Percentiles rank a stretch among this genome's conserved stretches.
phyloP scores from a whole-genome alignment of 2,113 vertebrate genomes.

The Acrocephalus kingi region DNA sequence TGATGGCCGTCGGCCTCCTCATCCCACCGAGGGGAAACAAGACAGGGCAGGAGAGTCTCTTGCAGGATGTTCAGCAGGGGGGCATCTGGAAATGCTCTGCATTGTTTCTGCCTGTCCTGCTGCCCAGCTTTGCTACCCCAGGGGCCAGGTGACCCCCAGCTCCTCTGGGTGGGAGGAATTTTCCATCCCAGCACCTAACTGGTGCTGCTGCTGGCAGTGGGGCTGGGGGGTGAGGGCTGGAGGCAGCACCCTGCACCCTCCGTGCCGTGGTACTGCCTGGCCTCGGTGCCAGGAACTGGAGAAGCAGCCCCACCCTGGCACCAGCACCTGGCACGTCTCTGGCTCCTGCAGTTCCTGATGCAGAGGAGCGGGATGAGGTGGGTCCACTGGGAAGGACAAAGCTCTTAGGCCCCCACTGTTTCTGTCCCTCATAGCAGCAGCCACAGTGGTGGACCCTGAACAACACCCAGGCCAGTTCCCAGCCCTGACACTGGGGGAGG shows the following conservation, averaged over 20 bases:
- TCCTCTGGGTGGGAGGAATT: background rate
- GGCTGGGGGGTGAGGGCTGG: background rate
- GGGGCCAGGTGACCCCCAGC: background rate
- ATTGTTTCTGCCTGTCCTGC: background rate
- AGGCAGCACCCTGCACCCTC: background rate
- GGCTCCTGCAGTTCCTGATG: background rate
- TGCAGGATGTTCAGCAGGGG: background rate
- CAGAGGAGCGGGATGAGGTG: background rate
- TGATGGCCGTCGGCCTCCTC: accelerated
- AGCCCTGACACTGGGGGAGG: background rate
- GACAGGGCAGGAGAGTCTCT: background rate
- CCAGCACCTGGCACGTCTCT: accelerated
- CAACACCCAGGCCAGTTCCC: background rate
- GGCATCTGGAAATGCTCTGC: background rate
- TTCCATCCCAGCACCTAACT: background rate
- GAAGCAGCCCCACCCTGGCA: background rate
- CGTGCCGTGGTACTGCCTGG: accelerated
- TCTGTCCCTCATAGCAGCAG: background rate
- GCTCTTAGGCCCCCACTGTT: accelerated
- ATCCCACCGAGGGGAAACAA: accelerated
- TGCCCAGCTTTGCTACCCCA: background rate
- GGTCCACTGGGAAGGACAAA: accelerated
- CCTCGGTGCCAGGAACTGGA: background rate
- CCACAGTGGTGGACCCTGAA: background rate
- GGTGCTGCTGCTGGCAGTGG: background rate